Evolutionary conservation across 2,888 invertebrate species (phyloP).

Genomic region (Pyrrhosoma nymphula): DNA sequence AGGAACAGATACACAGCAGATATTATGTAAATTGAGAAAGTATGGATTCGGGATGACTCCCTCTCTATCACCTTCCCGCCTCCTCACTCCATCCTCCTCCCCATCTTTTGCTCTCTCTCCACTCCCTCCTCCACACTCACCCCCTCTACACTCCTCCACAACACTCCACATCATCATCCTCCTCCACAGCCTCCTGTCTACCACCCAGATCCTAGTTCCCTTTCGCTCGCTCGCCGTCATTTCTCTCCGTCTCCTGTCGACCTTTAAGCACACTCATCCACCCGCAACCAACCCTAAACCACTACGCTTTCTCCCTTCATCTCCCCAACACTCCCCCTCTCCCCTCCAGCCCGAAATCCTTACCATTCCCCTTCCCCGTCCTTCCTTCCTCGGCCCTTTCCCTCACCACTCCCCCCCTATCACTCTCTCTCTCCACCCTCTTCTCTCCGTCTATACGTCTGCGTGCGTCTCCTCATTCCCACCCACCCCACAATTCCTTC

Average conservation of each 20-base stretch:
- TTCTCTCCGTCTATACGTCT: too few species aligned
- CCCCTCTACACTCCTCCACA: background rate
- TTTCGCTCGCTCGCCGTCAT: background rate
- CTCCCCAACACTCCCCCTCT: background rate
- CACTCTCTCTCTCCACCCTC: too few species aligned
- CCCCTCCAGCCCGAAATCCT: background rate
- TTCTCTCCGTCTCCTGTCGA: constrained; percentile 25
- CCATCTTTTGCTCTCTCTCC: background rate
- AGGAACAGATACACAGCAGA: constrained; percentile 39
- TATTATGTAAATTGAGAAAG: constrained; percentile 34
- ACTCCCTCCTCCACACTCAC: too few species aligned
- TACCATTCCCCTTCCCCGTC: too few species aligned
- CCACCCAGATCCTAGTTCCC: background rate
- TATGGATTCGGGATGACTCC: constrained; percentile 10
- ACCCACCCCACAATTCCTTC: background rate
- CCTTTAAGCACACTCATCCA: constrained; percentile 36
- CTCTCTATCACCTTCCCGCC: background rate
- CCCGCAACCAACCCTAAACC: constrained; percentile 29
- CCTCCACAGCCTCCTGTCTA: background rate
- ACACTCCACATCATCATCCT: background rate
- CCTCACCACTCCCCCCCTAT: too few species aligned
- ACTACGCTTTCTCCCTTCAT: constrained; percentile 19
- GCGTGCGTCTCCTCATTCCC: too few species aligned
- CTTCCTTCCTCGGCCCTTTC: too few species aligned
- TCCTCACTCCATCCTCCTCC: background rate